phyloP scores from a whole-genome alignment of 2,113 vertebrate species.

The Proteles cristata region DNA sequence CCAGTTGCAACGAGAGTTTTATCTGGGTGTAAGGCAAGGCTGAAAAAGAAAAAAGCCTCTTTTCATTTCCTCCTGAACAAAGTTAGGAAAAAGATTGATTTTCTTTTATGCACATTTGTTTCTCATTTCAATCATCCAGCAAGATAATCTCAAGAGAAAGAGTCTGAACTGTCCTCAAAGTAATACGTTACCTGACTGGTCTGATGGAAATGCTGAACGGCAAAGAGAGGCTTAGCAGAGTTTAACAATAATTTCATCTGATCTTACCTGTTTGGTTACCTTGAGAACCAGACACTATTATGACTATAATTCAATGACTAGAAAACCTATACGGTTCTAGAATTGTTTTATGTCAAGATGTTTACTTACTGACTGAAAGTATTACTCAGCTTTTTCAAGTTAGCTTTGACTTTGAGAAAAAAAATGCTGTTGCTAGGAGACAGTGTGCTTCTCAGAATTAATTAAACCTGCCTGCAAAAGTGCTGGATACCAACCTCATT shows the following conservation, averaged over 20 bases:
- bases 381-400: constrained; percentile 70
- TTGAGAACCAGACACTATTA: constrained; percentile 19
- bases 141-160: constrained; percentile 42
- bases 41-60: constrained; percentile 82
- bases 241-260: neutral
- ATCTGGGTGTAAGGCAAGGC: constrained; percentile 96
- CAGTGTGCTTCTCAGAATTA: neutral
- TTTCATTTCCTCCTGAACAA: constrained; percentile 61
- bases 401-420: constrained; percentile 54
- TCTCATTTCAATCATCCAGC: constrained; percentile 52
- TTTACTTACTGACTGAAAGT: constrained; percentile 57
- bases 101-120: constrained; percentile 50
- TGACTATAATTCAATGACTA: constrained; percentile 20
- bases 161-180: neutral
- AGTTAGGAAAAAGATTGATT: constrained; percentile 29
- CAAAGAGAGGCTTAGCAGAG: constrained; percentile 1
- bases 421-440: constrained; percentile 10
- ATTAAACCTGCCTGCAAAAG: constrained; percentile 51
- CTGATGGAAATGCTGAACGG: constrained; percentile 17
- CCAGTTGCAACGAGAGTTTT: constrained; percentile 96
- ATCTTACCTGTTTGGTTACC: constrained; percentile 52
- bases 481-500: neutral
- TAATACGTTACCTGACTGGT: constrained; percentile 13
- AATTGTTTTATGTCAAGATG: constrained; percentile 9
- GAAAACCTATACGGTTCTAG: constrained; percentile 3